Evolutionary conservation across 2,888 invertebrate species (phyloP).

Genomic region (Nebria brevicollis): DNA sequence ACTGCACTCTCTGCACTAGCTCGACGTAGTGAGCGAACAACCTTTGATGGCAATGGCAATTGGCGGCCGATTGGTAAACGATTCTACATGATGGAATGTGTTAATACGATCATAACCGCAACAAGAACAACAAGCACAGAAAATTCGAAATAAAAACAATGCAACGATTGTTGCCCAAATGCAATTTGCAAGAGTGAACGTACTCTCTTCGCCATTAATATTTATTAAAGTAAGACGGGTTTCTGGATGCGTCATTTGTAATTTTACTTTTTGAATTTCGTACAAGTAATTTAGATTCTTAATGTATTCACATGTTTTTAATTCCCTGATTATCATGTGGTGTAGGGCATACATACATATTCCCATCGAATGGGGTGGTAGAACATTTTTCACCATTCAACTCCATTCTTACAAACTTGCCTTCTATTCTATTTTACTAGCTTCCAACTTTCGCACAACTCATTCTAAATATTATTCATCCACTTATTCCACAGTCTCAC

Average conservation of each 20-base stretch:
- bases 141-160: background rate
- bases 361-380: too few species aligned
- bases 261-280: background rate
- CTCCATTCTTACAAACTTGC: too few species aligned
- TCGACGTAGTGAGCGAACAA: background rate
- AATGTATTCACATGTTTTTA: too few species aligned
- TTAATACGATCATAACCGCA: background rate
- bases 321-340: too few species aligned
- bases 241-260: background rate
- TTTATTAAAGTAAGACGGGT: background rate
- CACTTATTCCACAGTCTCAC: too few species aligned
- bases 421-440: too few species aligned
- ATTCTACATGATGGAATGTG: background rate
- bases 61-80: background rate
- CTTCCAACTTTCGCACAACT: too few species aligned
- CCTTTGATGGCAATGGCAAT: background rate
- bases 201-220: background rate
- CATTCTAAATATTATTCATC: too few species aligned
- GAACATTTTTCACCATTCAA: too few species aligned
- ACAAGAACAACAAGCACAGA: background rate
- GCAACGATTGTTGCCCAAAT: background rate
- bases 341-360: too few species aligned
- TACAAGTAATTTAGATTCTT: too few species aligned
- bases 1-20: background rate
- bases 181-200: background rate